phyloP scores from a whole-genome alignment of 2,888 invertebrate genomes.

The Hermaeophaga mercurialis region DNA sequence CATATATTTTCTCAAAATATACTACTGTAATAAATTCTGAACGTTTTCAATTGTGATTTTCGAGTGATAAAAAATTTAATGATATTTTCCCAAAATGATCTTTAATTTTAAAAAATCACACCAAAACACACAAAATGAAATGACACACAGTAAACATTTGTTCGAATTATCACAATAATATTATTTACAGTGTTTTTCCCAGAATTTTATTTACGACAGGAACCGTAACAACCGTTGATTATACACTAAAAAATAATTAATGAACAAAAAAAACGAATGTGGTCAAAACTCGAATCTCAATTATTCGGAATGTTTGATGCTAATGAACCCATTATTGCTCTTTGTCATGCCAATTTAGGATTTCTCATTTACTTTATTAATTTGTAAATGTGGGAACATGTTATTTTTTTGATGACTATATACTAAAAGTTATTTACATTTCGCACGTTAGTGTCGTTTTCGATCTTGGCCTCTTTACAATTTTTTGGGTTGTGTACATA shows the following conservation, averaged over 20 bases:
- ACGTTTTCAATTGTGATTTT: no score
- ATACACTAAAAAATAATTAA: slow-evolving; percentile 1
- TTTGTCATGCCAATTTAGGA: slow-evolving; percentile 16
- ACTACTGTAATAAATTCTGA: no score
- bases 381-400: slow-evolving; percentile 23
- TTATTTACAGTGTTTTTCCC: slow-evolving; percentile 2
- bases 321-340: slow-evolving; percentile 22
- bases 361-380: slow-evolving; percentile 19
- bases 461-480: neutral
- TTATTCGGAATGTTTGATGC: slow-evolving; percentile 21
- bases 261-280: neutral
- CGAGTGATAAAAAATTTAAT: no score
- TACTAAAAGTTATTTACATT: slow-evolving; percentile 22
- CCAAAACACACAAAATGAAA: neutral
- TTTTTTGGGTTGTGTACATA: slow-evolving; percentile 17
- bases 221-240: slow-evolving; percentile 9
- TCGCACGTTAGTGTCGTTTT: slow-evolving; percentile 26
- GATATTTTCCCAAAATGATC: no score
- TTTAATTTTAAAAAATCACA: neutral
- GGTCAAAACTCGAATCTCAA: slow-evolving; percentile 13
- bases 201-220: slow-evolving; percentile 6
- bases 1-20: no score
- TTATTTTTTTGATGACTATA: slow-evolving; percentile 8
- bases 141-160: neutral
- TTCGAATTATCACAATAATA: slow-evolving; percentile 1